Conservation (phyloP, 2,113 vertebrate genomes). For the Rana temporaria region DNA sequence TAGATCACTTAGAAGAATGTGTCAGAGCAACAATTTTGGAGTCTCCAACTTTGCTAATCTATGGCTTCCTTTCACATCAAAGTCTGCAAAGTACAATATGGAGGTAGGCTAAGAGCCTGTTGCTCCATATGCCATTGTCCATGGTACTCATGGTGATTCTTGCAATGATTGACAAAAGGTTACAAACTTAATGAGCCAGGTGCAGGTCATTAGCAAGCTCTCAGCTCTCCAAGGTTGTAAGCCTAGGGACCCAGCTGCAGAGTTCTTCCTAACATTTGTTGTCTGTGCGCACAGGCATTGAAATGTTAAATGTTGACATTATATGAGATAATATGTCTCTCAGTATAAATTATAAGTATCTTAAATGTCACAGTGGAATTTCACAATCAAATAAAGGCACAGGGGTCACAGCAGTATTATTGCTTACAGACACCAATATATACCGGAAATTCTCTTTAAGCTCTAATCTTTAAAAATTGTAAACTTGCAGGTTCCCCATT, state of each 20-base stretch:
- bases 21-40: conserved; percentile 34
- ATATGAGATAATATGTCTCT: not conserved
- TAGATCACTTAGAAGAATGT: conserved; percentile 31
- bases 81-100: conserved; percentile 13
- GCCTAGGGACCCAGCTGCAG: conserved; percentile 3
- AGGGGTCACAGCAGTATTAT: not conserved
- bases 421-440: not conserved
- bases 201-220: conserved; percentile 42
- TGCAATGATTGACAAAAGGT: conserved; percentile 34
- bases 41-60: conserved; percentile 15
- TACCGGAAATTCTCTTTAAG: not conserved
- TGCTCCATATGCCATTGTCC: conserved; percentile 15
- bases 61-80: conserved; percentile 31
- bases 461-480: not conserved
- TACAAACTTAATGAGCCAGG: conserved; percentile 42
- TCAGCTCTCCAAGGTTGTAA: not conserved
- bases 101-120: conserved; percentile 27
- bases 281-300: not conserved
- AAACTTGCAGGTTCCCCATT: not conserved
- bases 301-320: not conserved
- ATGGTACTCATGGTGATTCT: conserved; percentile 2
- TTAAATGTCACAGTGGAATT: not conserved
- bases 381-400: not conserved
- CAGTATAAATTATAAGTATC: not conserved
- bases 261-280: not conserved